Evolutionary conservation across 2,888 invertebrate species (phyloP), one percentile per base, ranked within the genome.

Genomic region (Galeruca laticollis): DNA sequence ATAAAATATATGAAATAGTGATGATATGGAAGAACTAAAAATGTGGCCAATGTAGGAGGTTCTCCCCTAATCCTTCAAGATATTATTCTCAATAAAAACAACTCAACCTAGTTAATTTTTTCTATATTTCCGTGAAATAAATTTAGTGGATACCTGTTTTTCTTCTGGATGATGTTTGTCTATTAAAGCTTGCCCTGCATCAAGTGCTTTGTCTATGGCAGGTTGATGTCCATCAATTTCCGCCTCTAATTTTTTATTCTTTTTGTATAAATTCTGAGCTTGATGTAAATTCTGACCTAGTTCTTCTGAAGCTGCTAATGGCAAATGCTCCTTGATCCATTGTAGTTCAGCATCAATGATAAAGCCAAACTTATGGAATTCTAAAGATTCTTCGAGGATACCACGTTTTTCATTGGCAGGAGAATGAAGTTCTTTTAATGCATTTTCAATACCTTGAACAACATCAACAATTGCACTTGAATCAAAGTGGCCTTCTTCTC

Each of bases 401-500:
- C 89, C 91, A 9, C 94, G 88, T 47, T 97, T 88, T 72, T 87
- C 86, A 3, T 88, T 87, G 0, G 94, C 92, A 0, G 95, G 94
- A 57, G 90, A 91, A 73, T 91, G 89, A 49, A 98, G 87, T 33
- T 90, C 89, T 73, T 89, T 88, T 78, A 95, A 92, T 52, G 89
- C 88, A 52, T 89, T 88, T 82, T 93, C 91, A 78, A 95, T 90
- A 31, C 90, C 90, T 71, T 92, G 89, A 65, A 95, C 94, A 75
- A 93, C 92, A 72, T 91, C 88, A 78, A 93, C 88, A 74, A 99
- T 97, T 76, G 93, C 93, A 1, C 90, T 92, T 1, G 96, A 93
- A 87, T 98, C 98, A 86, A 98, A 99, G 86, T 99, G 98, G 0
- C 96, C 98, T 70, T 94, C 95, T 35, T 95, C 93, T 0, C 94